Evolutionary conservation across 2,888 invertebrate genomes (phyloP).

Genomic region (Zhuqinia jingwanae): DNA sequence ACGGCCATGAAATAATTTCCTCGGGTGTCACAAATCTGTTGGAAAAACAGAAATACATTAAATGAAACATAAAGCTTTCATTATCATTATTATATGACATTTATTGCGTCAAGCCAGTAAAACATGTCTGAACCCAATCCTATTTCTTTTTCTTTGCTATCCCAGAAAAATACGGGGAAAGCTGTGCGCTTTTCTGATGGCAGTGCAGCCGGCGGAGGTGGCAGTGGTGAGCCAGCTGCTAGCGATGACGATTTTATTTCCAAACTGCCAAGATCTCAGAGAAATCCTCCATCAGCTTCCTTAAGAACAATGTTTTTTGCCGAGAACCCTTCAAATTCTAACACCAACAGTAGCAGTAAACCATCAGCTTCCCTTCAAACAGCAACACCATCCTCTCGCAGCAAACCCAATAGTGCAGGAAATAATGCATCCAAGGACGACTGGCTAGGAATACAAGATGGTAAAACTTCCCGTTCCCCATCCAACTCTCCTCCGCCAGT

Average conservation of each 20-base stretch:
- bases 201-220: constrained; percentile 1
- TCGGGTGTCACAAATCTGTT: too few relatives aligned
- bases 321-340: background rate
- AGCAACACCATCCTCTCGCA: constrained; percentile 10
- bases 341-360: background rate
- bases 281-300: constrained; percentile 16
- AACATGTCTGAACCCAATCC: background rate
- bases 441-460: constrained; percentile 69
- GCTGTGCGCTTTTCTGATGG: constrained; percentile 64
- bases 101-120: background rate
- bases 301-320: constrained; percentile 35
- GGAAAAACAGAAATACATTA: too few relatives aligned
- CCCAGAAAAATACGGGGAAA: constrained; percentile 17
- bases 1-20: background rate
- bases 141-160: background rate
- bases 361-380: constrained; percentile 30
- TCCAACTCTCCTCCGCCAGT: constrained; percentile 45
- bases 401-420: constrained; percentile 10
- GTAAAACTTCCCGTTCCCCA: constrained; percentile 53
- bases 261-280: constrained; percentile 35
- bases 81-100: too few relatives aligned
- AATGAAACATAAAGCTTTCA: too few relatives aligned
- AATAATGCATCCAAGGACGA: constrained; percentile 45
- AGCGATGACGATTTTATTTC: constrained; percentile 20
- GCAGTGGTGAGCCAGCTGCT: background rate